Evolutionary conservation across 2,888 invertebrate genomes (phyloP), one percentile per base, ranked within the genome.

Genomic region (Trichogramma dendrolimi): DNA sequence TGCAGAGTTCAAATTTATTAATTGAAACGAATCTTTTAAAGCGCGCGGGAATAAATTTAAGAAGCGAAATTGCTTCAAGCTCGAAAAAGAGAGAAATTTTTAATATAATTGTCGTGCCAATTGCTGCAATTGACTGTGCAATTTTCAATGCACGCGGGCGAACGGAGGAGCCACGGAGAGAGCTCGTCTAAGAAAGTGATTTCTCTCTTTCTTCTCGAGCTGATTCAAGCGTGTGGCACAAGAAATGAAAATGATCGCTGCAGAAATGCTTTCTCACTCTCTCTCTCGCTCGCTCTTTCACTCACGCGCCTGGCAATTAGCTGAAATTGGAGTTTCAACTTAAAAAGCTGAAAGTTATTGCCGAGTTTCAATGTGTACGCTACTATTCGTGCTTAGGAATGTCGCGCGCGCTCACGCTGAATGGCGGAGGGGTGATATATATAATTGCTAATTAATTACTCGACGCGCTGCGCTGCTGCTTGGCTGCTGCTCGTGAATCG

Each of bases 281-380:
- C 27, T 27, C 27, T 27, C 27, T 27, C 27, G 27, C 27, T 27
- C 27, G 27, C 27, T 27, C 27, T 27, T 27, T 27, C 27, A 27
- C 27, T 27, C 27, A 27, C 27, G 27, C 27, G 27, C 27, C 27
- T 55, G 44, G 63, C 59, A 62, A 66, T 66, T 63, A 66, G 63
- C 59, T 49, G 67, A 68, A 70, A 71, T 70, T 69, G 70, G 66
- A 70, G 70, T 65, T 64, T 27, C 50, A 69, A 69, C 66, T 70
- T 68, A 68, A 68, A 69, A 72, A 71, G 70, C 68, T 27, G 27
- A 67, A 69, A 70, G 67, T 71, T 70, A 70, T 69, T 61, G 41
- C 40, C 44, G 27, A 27, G 27, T 27, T 27, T 27, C 27, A 27
- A 27, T 27, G 27, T 27, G 3, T 27, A 27, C 27, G 27, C 27